Conservation (phyloP, 2,113 vertebrate genomes). For the Cheirogaleus medius region DNA sequence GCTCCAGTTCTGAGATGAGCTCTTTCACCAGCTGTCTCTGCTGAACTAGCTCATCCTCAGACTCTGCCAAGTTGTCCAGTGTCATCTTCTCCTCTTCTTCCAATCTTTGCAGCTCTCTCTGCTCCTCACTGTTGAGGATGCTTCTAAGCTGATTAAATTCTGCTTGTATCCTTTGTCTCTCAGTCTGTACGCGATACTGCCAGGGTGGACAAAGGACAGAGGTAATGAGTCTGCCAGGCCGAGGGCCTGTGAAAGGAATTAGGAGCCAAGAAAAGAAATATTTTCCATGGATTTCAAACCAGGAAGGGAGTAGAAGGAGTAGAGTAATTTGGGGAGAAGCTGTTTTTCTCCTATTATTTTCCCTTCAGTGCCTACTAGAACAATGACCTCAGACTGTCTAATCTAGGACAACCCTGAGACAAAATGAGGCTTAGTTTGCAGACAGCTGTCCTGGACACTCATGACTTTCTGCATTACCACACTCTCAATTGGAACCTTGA, state of each 20-base stretch:
- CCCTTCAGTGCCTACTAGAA: neutral
- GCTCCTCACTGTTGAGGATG: slow-evolving; percentile 48
- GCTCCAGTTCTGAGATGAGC: slow-evolving; percentile 57
- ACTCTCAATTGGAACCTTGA: neutral
- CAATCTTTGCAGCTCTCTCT: slow-evolving; percentile 44
- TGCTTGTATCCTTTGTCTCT: slow-evolving; percentile 39
- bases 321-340: neutral
- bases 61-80: neutral
- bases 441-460: neutral
- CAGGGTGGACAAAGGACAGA: neutral
- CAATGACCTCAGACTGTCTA: neutral
- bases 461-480: neutral
- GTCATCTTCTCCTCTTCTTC: neutral
- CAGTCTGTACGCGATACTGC: slow-evolving; percentile 30
- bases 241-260: neutral
- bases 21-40: slow-evolving; percentile 42
- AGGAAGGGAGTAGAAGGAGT: neutral
- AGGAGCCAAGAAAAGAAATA: neutral
- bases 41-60: neutral
- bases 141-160: slow-evolving; percentile 36
- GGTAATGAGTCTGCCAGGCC: neutral
- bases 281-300: neutral
- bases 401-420: neutral
- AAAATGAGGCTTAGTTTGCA: neutral
- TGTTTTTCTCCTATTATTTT: neutral